Evolutionary conservation across 2,888 invertebrate species (phyloP).

Genomic region (Helobdella robusta): DNA sequence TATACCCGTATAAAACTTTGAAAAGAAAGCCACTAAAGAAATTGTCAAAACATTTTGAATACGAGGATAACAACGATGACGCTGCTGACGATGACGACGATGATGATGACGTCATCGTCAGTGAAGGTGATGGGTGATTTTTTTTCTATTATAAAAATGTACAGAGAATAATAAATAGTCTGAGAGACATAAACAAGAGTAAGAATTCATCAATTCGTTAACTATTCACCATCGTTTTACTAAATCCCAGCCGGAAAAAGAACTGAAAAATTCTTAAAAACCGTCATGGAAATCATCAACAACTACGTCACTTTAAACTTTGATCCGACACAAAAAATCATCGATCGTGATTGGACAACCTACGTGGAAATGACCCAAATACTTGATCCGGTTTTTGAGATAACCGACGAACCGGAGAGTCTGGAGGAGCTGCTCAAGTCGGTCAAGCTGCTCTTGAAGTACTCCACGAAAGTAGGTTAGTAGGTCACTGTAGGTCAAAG

Average conservation of each 20-base stretch:
- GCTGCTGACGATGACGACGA: neutral
- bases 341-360: slow-evolving; percentile 13
- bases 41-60: too few species aligned
- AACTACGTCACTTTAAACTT: slow-evolving; percentile 17
- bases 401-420: slow-evolving; percentile 16
- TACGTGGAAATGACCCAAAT: neutral
- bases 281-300: neutral
- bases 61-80: neutral
- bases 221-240: neutral
- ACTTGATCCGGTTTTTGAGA: neutral
- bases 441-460: too few species aligned
- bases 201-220: neutral
- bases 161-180: too few species aligned
- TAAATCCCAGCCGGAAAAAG: neutral
- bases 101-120: neutral
- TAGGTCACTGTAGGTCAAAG: too few species aligned
- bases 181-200: neutral
- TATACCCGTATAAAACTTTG: neutral
- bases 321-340: slow-evolving; percentile 12
- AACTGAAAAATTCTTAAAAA: slow-evolving; percentile 11
- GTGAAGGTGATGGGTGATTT: slow-evolving; percentile 1
- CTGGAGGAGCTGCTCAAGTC: too few species aligned
- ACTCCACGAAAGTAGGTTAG: too few species aligned
- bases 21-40: too few species aligned
- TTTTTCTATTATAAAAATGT: too few species aligned